These are phyloP conservation scores for Caenorhabditis becei DNA, from an alignment of 2,888 invertebrate genomes.

Conservation along the genomic window DNA sequence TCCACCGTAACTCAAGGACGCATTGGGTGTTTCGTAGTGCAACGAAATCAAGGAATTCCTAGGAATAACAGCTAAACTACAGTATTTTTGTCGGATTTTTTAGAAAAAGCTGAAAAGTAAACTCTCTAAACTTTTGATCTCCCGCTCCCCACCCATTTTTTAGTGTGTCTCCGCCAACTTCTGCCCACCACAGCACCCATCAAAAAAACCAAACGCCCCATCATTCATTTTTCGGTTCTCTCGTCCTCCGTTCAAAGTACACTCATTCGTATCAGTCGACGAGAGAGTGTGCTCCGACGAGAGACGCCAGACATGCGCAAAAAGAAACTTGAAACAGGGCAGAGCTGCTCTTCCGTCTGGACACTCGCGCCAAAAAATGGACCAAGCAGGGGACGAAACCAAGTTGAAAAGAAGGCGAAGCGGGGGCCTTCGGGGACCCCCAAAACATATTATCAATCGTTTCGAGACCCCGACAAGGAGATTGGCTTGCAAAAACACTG, in stretches of 20 bases:
- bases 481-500: background rate
- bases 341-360: conserved; percentile 4
- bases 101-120: too few species aligned
- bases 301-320: conserved; percentile 11
- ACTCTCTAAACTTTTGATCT: conserved; percentile 33
- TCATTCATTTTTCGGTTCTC: background rate
- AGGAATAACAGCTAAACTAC: too few species aligned
- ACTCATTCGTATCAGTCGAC: conserved; percentile 47
- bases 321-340: background rate
- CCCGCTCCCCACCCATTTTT: conserved; percentile 4
- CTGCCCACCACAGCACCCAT: background rate
- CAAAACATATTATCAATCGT: conserved; percentile 42
- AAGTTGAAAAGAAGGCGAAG: conserved; percentile 29
- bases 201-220: conserved; percentile 19
- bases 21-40: too few species aligned
- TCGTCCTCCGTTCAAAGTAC: conserved; percentile 34
- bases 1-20: too few species aligned
- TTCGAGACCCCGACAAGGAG: background rate
- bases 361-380: conserved; percentile 1
- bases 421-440: conserved; percentile 20
- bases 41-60: too few species aligned
- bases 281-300: background rate
- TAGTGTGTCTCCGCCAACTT: background rate
- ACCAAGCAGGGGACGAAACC: conserved; percentile 15
- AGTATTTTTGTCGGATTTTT: too few species aligned